Evolutionary conservation across 64 coral and sea anemone genomes (phyloP).

Genomic region (Actinia tenebrosa): DNA sequence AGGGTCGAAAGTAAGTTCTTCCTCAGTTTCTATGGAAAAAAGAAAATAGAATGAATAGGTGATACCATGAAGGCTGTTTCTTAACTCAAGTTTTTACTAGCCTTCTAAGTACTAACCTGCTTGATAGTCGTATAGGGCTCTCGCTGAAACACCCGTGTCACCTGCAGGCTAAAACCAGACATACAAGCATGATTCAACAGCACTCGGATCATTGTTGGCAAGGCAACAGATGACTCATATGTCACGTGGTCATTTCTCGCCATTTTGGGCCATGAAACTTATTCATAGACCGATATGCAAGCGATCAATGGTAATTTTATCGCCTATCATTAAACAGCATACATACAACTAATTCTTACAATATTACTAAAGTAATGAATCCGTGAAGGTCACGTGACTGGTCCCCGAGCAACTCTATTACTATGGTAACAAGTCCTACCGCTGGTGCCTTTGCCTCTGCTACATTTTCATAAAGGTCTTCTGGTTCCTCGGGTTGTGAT

Average conservation of each 20-base stretch:
- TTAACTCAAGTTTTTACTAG: no score
- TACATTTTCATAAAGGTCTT: slow-evolving; percentile 62
- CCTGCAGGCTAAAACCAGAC: slow-evolving; percentile 17
- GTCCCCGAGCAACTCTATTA: neutral
- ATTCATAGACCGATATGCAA: no score
- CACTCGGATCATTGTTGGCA: neutral
- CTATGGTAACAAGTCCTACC: neutral
- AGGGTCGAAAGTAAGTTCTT: slow-evolving; percentile 87
- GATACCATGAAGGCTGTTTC: neutral
- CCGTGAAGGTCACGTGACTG: neutral
- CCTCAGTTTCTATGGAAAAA: slow-evolving; percentile 48
- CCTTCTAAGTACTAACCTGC: slow-evolving; percentile 38
- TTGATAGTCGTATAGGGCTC: slow-evolving; percentile 89
- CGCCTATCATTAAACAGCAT: no score
- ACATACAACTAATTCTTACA: no score
- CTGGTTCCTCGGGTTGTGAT: slow-evolving; percentile 21
- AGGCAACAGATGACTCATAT: neutral
- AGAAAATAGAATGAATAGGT: neutral
- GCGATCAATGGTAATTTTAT: no score
- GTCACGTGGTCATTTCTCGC: neutral
- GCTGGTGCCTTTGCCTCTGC: neutral
- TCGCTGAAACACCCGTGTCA: slow-evolving; percentile 47
- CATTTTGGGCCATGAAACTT: no score
- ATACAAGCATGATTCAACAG: neutral
- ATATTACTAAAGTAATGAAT: neutral